phyloP scores from a whole-genome alignment of 2,113 vertebrate genomes.

The Thunnus maccoyii region DNA sequence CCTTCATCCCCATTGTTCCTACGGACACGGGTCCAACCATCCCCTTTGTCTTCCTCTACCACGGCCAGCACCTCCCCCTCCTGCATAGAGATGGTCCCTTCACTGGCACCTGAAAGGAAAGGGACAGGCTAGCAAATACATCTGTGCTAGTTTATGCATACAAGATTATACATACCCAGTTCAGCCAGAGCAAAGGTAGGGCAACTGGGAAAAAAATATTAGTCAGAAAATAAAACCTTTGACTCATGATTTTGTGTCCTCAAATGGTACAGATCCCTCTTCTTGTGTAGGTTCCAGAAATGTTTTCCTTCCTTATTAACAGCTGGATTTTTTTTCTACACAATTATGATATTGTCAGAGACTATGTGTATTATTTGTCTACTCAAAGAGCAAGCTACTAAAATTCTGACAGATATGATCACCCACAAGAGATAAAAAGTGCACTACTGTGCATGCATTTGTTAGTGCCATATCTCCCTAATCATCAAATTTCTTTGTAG shows the following conservation, averaged over 20 bases:
- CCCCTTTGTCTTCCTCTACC: slow-evolving; percentile 93
- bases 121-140: neutral
- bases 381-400: too few species aligned
- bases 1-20: slow-evolving; percentile 90
- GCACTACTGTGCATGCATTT: too few species aligned
- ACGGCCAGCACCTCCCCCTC: slow-evolving; percentile 90
- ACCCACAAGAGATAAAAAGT: too few species aligned
- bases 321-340: too few species aligned
- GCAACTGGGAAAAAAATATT: too few species aligned
- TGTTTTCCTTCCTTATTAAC: too few species aligned
- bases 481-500: too few species aligned
- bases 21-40: slow-evolving; percentile 92
- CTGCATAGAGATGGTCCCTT: slow-evolving; percentile 92
- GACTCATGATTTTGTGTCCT: neutral
- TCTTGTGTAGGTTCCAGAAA: neutral
- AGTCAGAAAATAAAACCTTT: neutral
- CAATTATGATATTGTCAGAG: too few species aligned
- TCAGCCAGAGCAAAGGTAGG: neutral
- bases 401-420: too few species aligned
- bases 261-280: neutral
- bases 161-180: neutral
- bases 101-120: slow-evolving; percentile 87
- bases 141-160: neutral
- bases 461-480: too few species aligned
- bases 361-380: too few species aligned